Evolutionary conservation across 35 echinoderm and acorn worm genomes (phyloP).

Genomic region (Patiria miniata): DNA sequence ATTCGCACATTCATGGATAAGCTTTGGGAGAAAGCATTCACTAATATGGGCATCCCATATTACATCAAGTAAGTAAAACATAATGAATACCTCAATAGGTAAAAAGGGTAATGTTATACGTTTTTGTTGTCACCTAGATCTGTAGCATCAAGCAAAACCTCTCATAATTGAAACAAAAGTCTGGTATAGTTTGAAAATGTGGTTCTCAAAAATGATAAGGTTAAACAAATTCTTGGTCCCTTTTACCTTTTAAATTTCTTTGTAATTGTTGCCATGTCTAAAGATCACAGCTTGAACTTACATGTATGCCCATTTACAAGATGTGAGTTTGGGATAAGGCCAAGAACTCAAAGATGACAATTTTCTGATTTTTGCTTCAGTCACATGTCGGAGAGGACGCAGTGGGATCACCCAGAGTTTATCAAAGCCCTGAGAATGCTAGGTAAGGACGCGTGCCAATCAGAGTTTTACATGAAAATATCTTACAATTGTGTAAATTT

Average conservation of each 20-base stretch:
- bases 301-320: too few species aligned
- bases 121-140: background rate
- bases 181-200: background rate
- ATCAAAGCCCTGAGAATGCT: conserved; percentile 48
- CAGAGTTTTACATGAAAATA: too few species aligned
- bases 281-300: too few species aligned
- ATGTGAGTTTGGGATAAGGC: background rate
- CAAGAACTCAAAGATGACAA: background rate
- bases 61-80: conserved; percentile 82
- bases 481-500: too few species aligned
- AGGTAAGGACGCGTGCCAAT: conserved; percentile 35
- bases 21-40: conserved; percentile 65
- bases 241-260: background rate
- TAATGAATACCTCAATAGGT: background rate
- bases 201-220: background rate
- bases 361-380: conserved; percentile 47
- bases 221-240: background rate
- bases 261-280: background rate
- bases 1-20: conserved; percentile 65
- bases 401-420: conserved; percentile 96
- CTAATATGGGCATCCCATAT: conserved; percentile 82
- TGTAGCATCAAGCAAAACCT: background rate
- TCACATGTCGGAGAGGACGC: conserved; percentile 77
- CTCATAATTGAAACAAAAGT: background rate
- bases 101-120: background rate